Base-by-base conservation (phyloP, 2,888 invertebrate species). In the Idaea aversata region DNA sequence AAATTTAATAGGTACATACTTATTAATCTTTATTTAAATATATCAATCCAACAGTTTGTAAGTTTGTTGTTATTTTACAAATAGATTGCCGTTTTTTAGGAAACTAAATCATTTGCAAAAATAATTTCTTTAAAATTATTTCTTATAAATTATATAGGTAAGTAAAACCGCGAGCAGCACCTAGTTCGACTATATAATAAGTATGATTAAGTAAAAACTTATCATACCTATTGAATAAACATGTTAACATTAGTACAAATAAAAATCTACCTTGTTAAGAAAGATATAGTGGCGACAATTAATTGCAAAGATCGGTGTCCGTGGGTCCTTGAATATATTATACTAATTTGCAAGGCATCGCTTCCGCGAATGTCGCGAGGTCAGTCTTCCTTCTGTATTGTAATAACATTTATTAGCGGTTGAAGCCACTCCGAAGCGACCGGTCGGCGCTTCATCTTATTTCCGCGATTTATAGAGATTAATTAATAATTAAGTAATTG, bases 301-400 rank as follows among this genome's bases (percentile, higher is more conserved):
- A 74, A 78, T 82, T 80, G 73, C 25, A 60, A 72, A 72, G 75
- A 72, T 69, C 68, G 72, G 75, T 77, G 74, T 77, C 74, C 72
- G 64, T 73, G 73, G 70, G 80, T 83, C 86, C 88, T 87, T 86
- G 82, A 80, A 72, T 78, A 77, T 79, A 78, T 80, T 80, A 82
- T 81, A 87, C 84, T 88, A 88, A 91, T 90, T 93, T 88, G 90
- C 91, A 85, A 87, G 79, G 77, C 78, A 80, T 77, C 80, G 85
- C 88, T 91, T 91, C 91, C 91, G 90, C 86, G 85, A 86, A 76
- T 80, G 82, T 74, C 80, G 74, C 79, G 77, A 82, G 83, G 81
- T 79, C 77, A 75, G 66, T 71, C 74, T 75, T 76, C 73, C 70
- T 70, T 67, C 66, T 72, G 74, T 78, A 77, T 77, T 80, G 77